phyloP scores from a whole-genome alignment of 2,113 vertebrate genomes.

The Muntiacus muntjak region DNA sequence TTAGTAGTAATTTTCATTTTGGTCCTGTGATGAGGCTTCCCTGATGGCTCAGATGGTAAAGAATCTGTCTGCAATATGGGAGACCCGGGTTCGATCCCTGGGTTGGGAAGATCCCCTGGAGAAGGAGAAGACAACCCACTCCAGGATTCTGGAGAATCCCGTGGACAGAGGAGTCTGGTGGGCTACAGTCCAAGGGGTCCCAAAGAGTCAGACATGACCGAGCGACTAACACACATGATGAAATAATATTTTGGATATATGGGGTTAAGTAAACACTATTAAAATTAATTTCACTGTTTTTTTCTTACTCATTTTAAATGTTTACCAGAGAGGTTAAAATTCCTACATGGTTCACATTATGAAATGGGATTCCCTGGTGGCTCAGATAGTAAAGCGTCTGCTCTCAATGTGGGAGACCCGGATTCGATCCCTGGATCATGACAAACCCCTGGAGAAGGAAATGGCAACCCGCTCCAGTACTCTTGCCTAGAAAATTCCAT shows the following conservation, averaged over 20 bases:
- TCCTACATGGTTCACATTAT: background rate
- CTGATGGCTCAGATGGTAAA: background rate
- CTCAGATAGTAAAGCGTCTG: fast-evolving
- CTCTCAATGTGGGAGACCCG: fast-evolving
- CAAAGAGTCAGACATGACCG: background rate
- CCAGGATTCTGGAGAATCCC: background rate
- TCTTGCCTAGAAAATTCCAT: background rate
- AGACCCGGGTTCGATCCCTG: background rate
- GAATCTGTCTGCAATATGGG: background rate
- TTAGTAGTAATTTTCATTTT: background rate
- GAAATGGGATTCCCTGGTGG: background rate
- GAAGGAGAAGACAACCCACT: background rate
- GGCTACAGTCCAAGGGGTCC: background rate
- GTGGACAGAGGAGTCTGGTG: background rate
- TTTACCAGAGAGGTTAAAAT: background rate
- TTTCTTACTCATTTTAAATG: background rate
- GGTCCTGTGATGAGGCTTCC: background rate
- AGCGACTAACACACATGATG: background rate
- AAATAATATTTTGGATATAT: background rate
- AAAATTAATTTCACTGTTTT: background rate
- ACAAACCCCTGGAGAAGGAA: background rate
- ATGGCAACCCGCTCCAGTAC: background rate
- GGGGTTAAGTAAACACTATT: background rate
- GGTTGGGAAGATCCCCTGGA: background rate
- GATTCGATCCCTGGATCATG: background rate